phyloP scores from a whole-genome alignment of 2,888 invertebrate genomes.

The Unio delphinus region DNA sequence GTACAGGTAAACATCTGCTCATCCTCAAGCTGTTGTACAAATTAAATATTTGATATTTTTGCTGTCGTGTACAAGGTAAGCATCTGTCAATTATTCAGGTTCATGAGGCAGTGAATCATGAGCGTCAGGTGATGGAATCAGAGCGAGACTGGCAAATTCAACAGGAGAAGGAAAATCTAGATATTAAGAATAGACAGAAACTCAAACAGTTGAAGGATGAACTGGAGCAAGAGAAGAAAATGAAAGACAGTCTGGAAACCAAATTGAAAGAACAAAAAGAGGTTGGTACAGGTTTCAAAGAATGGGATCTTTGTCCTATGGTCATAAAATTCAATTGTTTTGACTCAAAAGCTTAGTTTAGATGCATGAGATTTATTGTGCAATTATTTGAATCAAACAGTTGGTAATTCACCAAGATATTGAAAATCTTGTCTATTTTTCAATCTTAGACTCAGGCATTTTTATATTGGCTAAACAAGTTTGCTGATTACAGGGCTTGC shows the following conservation, averaged over 20 bases:
- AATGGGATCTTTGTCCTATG: too few relatives aligned
- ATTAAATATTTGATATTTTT: neutral
- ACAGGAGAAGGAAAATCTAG: constrained; percentile 41
- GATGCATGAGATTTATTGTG: too few relatives aligned
- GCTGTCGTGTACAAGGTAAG: neutral
- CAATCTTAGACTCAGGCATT: too few relatives aligned
- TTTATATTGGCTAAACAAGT: too few relatives aligned
- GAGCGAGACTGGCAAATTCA: constrained; percentile 47
- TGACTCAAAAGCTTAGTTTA: too few relatives aligned
- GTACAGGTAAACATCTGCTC: neutral
- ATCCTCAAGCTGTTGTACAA: neutral
- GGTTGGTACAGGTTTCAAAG: constrained; percentile 34
- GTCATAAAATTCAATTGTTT: too few relatives aligned
- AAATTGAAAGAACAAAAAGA: constrained; percentile 50
- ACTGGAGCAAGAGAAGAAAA: constrained; percentile 46
- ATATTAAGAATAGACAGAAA: constrained; percentile 43
- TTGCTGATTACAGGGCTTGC: too few relatives aligned
- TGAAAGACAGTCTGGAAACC: constrained; percentile 41
- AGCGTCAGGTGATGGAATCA: constrained; percentile 39
- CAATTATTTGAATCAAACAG: too few relatives aligned
- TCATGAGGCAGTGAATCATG: constrained; percentile 44
- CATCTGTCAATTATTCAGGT: constrained; percentile 33
- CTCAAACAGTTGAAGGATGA: constrained; percentile 47
- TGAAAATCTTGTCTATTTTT: too few relatives aligned
- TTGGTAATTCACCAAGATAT: too few relatives aligned